phyloP scores from a whole-genome alignment of 1,140 invertebrate genomes.

The Drosophila asahinai region DNA sequence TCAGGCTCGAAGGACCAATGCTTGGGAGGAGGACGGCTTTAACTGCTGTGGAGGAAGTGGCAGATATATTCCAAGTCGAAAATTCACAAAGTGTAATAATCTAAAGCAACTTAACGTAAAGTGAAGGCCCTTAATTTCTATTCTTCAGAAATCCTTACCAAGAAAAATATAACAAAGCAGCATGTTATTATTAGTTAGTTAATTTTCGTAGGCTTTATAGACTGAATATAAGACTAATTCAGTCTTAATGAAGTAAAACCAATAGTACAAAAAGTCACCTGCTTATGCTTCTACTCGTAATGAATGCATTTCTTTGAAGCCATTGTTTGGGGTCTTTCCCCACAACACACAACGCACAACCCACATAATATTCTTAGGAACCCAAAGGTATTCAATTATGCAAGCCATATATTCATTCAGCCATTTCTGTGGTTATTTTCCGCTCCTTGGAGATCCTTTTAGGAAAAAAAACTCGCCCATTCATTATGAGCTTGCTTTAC shows the following conservation, averaged over 20 bases:
- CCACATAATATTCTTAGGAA: slow-evolving; percentile 1
- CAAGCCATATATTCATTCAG: slow-evolving; percentile 15
- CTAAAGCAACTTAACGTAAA: background rate
- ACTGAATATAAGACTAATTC: background rate
- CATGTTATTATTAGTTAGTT: background rate
- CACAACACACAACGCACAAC: background rate
- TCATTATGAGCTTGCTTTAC: slow-evolving; percentile 19
- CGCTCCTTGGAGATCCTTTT: slow-evolving; percentile 25
- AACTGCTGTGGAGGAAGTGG: too few species aligned
- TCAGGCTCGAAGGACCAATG: too few species aligned
- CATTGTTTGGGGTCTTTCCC: background rate
- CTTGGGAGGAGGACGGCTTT: background rate
- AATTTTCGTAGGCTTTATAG: background rate
- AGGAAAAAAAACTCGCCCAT: slow-evolving; percentile 3
- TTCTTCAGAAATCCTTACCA: too few species aligned
- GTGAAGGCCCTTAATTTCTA: background rate
- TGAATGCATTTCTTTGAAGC: slow-evolving; percentile 12
- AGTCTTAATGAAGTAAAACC: background rate
- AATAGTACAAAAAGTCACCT: background rate
- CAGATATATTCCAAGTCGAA: too few species aligned
- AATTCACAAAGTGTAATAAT: too few species aligned
- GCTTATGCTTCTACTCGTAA: background rate
- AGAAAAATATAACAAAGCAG: too few species aligned
- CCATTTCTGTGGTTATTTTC: slow-evolving; percentile 26
- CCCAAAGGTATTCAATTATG: slow-evolving; percentile 20